These are phyloP conservation scores for Pitta sordida DNA, from an alignment of 2,113 vertebrate genomes.

Conservation along the genomic window DNA sequence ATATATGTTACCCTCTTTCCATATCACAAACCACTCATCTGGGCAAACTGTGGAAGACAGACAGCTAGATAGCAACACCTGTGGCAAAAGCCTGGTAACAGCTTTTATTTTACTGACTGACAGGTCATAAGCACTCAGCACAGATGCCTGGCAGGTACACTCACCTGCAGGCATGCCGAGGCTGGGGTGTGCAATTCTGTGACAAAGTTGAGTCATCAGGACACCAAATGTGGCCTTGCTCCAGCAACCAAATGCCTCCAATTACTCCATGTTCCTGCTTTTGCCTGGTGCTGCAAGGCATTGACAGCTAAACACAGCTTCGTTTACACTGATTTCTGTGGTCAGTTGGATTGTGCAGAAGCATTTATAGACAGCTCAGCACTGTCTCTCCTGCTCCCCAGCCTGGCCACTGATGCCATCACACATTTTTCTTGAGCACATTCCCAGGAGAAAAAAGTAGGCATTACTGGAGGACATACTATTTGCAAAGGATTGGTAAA, in stretches of 20 bases:
- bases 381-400: background rate
- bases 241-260: background rate
- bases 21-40: background rate
- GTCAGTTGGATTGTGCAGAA: background rate
- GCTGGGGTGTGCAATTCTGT: background rate
- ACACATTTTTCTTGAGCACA: background rate
- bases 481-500: background rate
- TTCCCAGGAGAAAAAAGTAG: background rate
- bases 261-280: background rate
- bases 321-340: background rate
- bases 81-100: background rate
- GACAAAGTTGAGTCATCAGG: background rate
- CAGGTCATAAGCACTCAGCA: background rate
- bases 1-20: background rate
- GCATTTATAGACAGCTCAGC: background rate
- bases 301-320: background rate
- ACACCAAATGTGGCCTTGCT: rapidly evolving
- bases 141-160: background rate
- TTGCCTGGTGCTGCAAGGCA: background rate
- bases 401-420: background rate
- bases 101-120: background rate
- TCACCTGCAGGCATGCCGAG: background rate
- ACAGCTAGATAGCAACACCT: background rate
- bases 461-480: background rate
- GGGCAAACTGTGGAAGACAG: background rate